Evolutionary conservation across 2,797 vertebrate species (phyloP).

Genomic region (Siniperca undulata): DNA sequence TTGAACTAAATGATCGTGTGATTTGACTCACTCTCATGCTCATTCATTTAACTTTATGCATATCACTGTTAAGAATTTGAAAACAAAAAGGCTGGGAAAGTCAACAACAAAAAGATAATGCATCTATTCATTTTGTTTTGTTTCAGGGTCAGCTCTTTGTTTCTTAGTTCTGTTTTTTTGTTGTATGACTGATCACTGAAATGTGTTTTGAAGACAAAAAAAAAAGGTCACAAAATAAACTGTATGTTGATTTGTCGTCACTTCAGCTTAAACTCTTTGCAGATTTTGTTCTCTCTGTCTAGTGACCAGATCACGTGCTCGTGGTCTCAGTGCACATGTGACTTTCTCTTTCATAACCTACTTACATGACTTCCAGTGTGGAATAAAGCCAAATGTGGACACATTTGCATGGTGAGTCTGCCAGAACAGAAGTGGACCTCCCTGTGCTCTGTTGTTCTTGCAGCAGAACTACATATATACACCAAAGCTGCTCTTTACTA

Average conservation of each 20-base stretch:
- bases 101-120: background rate
- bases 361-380: slow-evolving; percentile 14
- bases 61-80: background rate
- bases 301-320: background rate
- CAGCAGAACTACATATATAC: slow-evolving; percentile 29
- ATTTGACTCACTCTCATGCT: background rate
- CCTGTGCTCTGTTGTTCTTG: slow-evolving; percentile 49
- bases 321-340: background rate
- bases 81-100: no score
- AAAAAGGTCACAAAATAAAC: background rate
- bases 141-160: background rate
- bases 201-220: no score
- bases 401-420: slow-evolving; percentile 14
- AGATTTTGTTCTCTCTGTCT: background rate
- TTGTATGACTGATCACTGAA: background rate
- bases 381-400: slow-evolving; percentile 44
- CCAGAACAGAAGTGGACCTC: slow-evolving; percentile 58
- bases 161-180: background rate
- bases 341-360: slow-evolving; percentile 6
- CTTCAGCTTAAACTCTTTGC: background rate
- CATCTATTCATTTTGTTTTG: background rate
- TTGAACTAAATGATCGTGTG: background rate
- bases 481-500: slow-evolving; percentile 54
- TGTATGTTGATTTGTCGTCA: background rate
- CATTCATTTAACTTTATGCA: background rate